These are phyloP conservation scores for Pelobates fuscus DNA, from an alignment of 2,113 vertebrate species.

Conservation along the genomic window DNA sequence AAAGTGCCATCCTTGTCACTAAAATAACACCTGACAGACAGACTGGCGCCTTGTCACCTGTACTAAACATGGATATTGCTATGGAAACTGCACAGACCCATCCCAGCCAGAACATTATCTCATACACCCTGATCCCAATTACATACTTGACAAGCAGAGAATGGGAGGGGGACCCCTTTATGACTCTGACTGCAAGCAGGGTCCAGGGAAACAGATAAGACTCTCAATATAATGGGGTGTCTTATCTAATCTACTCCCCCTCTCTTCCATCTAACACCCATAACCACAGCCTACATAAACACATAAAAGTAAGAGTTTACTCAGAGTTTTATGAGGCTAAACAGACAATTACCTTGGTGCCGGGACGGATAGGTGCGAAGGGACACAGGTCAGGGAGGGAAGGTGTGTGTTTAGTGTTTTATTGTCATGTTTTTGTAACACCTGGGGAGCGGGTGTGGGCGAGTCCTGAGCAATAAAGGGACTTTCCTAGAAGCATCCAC, in stretches of 20 bases:
- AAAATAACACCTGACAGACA: slow-evolving; percentile 60
- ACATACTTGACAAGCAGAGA: slow-evolving; percentile 56
- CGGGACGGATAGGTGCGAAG: slow-evolving; percentile 49
- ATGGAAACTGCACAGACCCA: slow-evolving; percentile 51
- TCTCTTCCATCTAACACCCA: slow-evolving; percentile 37
- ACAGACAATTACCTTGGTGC: slow-evolving; percentile 51
- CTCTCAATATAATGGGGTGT: slow-evolving; percentile 16
- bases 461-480: slow-evolving; percentile 38
- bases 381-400: slow-evolving; percentile 49
- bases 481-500: slow-evolving; percentile 27
- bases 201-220: slow-evolving; percentile 37
- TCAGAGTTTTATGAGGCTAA: slow-evolving; percentile 52
- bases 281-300: slow-evolving; percentile 48
- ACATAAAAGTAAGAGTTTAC: slow-evolving; percentile 55
- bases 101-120: slow-evolving; percentile 54
- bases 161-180: slow-evolving; percentile 39
- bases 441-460: slow-evolving; percentile 34
- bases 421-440: slow-evolving; percentile 50
- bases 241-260: slow-evolving; percentile 36
- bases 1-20: slow-evolving; percentile 50
- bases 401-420: slow-evolving; percentile 51
- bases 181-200: slow-evolving; percentile 42
- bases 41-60: slow-evolving; percentile 67
- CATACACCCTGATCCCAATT: slow-evolving; percentile 58
- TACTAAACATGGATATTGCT: slow-evolving; percentile 58